Base-by-base conservation (phyloP, 2,888 invertebrate genomes). In the Synanthedon formicaeformis region DNA sequence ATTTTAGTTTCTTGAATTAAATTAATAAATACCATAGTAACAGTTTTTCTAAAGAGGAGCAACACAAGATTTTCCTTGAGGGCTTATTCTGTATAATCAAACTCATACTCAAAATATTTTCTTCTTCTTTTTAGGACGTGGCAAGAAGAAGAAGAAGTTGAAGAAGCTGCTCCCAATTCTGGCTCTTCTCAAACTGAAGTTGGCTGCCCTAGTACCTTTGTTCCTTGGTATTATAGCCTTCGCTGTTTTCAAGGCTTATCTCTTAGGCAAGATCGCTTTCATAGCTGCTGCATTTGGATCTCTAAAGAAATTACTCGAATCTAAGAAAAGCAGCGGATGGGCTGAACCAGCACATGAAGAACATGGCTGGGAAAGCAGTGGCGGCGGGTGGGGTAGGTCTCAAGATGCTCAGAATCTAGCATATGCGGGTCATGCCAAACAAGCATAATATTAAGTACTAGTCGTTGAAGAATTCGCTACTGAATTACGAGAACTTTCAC, bases 201-300 rank as follows among this genome's bases (percentile, higher is more conserved):
- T 87, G 6, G 92, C 93, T 50, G 92, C 93, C 12, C 88, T 95
- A 54, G 89, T 94, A 58, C 95, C 94, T 3, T 78, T 95, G 59
- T 92, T 92, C 67, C 90, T 95, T 50, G 95, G 85, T 50, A 86
- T 87, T 74, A 90, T 95, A 60, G 95, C 94, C 40, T 88, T 95
- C 56, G 89, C 95, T 34, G 93, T 94, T 51, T 93, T 95, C 89
- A 95, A 96, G 87, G 94, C 95, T 8, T 90, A 94, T 71, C 85
- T 95, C 55, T 90, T 95, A 60, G 94, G 94, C 64, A 96, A 96
- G 88, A 90, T 95, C 61, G 95, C 95, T 1, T 89, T 96, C 62
- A 89, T 94, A 62, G 90, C 95, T 58, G 91, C 94, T 51, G 91
- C 91, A 53, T 90, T 95, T 58, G 92, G 94, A 56, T 87, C 81